Percentiles rank a stretch among this genome's conserved stretches.
Conservation (phyloP, 2,888 invertebrate species). For the Clanis bilineata region DNA sequence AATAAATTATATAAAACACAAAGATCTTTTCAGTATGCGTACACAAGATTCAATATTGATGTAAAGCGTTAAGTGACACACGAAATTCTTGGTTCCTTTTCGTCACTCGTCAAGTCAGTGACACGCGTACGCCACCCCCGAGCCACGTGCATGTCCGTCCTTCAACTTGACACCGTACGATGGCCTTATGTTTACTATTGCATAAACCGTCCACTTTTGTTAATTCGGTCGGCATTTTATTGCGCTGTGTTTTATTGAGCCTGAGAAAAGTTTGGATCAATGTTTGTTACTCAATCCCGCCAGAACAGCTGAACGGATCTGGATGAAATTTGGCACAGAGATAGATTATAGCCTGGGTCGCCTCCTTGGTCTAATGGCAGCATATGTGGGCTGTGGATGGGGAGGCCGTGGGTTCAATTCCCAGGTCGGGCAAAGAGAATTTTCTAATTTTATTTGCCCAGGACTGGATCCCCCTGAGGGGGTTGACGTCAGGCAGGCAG, state of each 20-base stretch:
- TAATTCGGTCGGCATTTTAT: not conserved
- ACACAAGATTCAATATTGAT: not conserved
- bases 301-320: too few species aligned
- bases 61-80: not conserved
- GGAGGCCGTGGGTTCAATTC: too few species aligned
- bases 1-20: not conserved
- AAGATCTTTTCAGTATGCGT: not conserved
- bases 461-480: too few species aligned
- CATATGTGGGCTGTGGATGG: too few species aligned
- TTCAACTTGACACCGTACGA: slow-evolving; percentile 6
- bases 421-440: too few species aligned
- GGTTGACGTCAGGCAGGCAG: too few species aligned
- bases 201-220: not conserved
- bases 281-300: too few species aligned
- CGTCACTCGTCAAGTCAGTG: slow-evolving; percentile 1
- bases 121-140: not conserved
- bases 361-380: too few species aligned
- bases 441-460: too few species aligned
- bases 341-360: too few species aligned
- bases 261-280: too few species aligned
- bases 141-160: slow-evolving; percentile 13
- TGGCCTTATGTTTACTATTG: slow-evolving; percentile 3
- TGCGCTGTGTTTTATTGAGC: not conserved
- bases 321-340: too few species aligned
- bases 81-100: not conserved